Evolutionary conservation across 2,888 invertebrate species (phyloP).

Genomic region (Kuschelorhynchus macadamiae): DNA sequence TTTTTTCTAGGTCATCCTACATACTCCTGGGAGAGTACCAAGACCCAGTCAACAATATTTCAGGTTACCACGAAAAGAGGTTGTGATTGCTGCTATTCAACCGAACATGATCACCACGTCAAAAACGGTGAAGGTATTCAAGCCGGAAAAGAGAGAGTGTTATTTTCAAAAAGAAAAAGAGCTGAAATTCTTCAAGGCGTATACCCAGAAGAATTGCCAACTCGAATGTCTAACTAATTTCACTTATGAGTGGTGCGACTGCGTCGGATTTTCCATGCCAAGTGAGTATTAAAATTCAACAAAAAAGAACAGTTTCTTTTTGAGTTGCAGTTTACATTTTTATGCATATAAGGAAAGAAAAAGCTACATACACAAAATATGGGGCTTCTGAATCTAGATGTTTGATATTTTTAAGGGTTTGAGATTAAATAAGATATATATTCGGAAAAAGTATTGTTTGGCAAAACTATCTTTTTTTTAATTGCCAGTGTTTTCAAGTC

Average conservation of each 20-base stretch:
- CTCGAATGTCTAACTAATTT: slow-evolving; percentile 80
- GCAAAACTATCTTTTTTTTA: background rate
- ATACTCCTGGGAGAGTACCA: slow-evolving; percentile 78
- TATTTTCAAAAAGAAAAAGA: slow-evolving; percentile 77
- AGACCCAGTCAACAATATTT: slow-evolving; percentile 79
- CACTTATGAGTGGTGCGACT: slow-evolving; percentile 68
- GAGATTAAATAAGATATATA: background rate
- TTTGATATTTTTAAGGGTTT: too few species aligned
- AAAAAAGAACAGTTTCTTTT: background rate
- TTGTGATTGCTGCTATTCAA: slow-evolving; percentile 77
- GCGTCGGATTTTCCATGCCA: slow-evolving; percentile 77
- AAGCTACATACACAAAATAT: too few species aligned
- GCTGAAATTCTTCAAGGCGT: slow-evolving; percentile 76
- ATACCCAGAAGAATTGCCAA: slow-evolving; percentile 80
- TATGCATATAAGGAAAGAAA: too few species aligned
- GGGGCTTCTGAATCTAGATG: too few species aligned
- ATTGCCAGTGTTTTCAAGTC: too few species aligned
- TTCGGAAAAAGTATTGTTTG: too few species aligned
- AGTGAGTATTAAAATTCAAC: slow-evolving; percentile 65
- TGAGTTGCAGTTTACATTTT: too few species aligned
- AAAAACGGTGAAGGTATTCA: slow-evolving; percentile 75
- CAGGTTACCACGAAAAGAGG: slow-evolving; percentile 75
- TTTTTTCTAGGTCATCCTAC: too few species aligned
- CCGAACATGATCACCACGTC: slow-evolving; percentile 82
- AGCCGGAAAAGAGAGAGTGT: slow-evolving; percentile 76